Evolutionary conservation across 2,797 vertebrate genomes (phyloP).

Genomic region (Cephalopachus bancanus): DNA sequence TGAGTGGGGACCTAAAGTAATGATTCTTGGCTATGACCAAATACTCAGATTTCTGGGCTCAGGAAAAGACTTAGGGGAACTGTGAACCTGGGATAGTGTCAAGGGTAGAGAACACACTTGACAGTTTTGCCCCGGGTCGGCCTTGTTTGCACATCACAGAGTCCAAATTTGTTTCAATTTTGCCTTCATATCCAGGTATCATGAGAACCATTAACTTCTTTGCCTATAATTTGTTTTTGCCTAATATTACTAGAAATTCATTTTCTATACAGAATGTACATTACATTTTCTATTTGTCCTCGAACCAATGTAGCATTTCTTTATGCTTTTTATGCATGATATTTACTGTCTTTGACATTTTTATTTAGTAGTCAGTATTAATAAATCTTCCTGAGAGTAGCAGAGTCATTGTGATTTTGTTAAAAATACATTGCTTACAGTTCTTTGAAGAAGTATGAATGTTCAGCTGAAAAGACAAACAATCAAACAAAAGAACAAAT

Average conservation of each 20-base stretch:
- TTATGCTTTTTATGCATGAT: slow-evolving; percentile 77
- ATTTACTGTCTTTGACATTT: slow-evolving; percentile 82
- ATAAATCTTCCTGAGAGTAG: slow-evolving; percentile 82
- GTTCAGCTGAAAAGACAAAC: slow-evolving; percentile 75
- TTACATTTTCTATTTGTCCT: slow-evolving; percentile 80
- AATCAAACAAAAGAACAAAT: slow-evolving; percentile 74
- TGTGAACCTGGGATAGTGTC: fast-evolving
- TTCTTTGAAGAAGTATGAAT: slow-evolving; percentile 81
- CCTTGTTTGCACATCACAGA: slow-evolving; percentile 47
- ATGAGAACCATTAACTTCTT: slow-evolving; percentile 69
- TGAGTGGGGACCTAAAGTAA: neutral
- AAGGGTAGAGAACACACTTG: neutral
- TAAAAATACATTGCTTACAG: slow-evolving; percentile 85
- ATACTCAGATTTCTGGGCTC: neutral
- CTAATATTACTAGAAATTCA: slow-evolving; percentile 70
- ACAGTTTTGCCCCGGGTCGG: neutral
- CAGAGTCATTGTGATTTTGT: slow-evolving; percentile 81
- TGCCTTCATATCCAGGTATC: slow-evolving; percentile 67
- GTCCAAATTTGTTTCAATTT: slow-evolving; percentile 63
- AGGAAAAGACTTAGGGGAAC: neutral
- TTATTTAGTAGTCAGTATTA: slow-evolving; percentile 83
- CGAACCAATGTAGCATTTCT: slow-evolving; percentile 77
- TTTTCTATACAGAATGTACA: slow-evolving; percentile 78
- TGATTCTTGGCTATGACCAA: neutral
- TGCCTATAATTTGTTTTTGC: slow-evolving; percentile 66